Evolutionary conservation across 2,888 invertebrate species (phyloP), one percentile per base, ranked within the genome.

Genomic region (Rotaria socialis): DNA sequence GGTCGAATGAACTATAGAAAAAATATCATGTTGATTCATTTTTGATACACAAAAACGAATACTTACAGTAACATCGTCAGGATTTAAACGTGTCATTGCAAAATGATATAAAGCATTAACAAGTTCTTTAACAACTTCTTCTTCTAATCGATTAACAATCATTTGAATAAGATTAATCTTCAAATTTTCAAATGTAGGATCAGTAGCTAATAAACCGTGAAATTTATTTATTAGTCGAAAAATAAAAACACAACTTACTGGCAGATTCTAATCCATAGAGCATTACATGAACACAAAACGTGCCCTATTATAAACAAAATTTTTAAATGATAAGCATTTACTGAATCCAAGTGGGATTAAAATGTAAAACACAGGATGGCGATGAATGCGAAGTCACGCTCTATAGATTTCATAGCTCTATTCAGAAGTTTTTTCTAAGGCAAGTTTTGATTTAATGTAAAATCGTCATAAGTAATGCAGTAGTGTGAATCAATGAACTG

Each of bases 41-140:
- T 55, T 55, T 22, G 5, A 55, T 52, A 14, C 11, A 55, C 22
- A 4, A 55, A 55, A 2, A 6, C 8, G 5, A 55, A 22, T 47
- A 47, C 80, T 47, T 80, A 80, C 80, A n/a, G 80, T 80, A 24
- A 80, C 80, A 80, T 80, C 80, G n/a, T 80, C 80, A 43, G 80
- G 80, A 80, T 80, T 80, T n/a, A 80, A 80, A 80, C 80, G 80
- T 47, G 47, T 43, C 43, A 43, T 43, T 11, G 43, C 47, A 47
- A n/a, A 43, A 80, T n/a, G 80, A 80, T 80, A 80, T 24, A 80
- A 24, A n/a, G 80, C 80, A 80, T 80, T 47, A 14, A 47, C 80
- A n/a, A 80, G 47, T 80, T 47, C 47, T 80, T 47, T 80, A 3
- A 80, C 43, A 4, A 47, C 47, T 80, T 80, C 80, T 19, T 80